phyloP scores from a whole-genome alignment of 2,797 vertebrate species.

The Sphenopsis melanotis region DNA sequence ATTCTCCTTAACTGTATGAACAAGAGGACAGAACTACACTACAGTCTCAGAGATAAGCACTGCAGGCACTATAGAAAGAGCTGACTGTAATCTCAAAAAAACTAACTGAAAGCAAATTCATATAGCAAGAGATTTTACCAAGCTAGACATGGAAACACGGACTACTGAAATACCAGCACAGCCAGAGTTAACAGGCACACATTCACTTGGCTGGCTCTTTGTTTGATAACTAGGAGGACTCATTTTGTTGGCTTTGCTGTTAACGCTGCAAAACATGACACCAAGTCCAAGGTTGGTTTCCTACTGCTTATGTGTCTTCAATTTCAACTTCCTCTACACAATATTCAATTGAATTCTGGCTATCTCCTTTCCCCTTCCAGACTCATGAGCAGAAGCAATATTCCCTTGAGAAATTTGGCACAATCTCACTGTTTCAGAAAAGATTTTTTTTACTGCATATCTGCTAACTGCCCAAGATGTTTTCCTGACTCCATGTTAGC shows the following conservation, averaged over 20 bases:
- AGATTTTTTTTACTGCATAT: not conserved
- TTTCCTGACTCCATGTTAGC: not conserved
- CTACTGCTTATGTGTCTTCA: constrained; percentile 43
- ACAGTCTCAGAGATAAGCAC: not conserved
- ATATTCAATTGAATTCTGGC: constrained; percentile 55
- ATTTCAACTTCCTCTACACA: constrained; percentile 55
- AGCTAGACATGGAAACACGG: not conserved
- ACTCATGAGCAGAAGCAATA: constrained; percentile 33
- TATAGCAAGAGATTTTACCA: not conserved
- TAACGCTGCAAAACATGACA: constrained; percentile 58
- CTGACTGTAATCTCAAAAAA: not conserved
- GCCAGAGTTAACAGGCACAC: constrained; percentile 33
- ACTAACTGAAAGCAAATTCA: not conserved
- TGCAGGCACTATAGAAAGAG: not conserved
- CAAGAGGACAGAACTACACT: not conserved
- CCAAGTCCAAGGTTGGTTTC: constrained; percentile 54
- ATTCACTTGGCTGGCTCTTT: not conserved
- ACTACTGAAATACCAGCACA: not conserved
- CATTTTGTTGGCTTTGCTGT: constrained; percentile 47
- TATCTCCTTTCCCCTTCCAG: constrained; percentile 59
- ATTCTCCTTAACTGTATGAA: not conserved
- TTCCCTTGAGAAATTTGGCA: constrained; percentile 47
- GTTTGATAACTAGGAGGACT: constrained; percentile 38
- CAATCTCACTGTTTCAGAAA: not conserved
- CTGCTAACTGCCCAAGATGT: constrained; percentile 19